Base-by-base conservation (phyloP, 2,888 invertebrate species). In the Ligdia adustata region DNA sequence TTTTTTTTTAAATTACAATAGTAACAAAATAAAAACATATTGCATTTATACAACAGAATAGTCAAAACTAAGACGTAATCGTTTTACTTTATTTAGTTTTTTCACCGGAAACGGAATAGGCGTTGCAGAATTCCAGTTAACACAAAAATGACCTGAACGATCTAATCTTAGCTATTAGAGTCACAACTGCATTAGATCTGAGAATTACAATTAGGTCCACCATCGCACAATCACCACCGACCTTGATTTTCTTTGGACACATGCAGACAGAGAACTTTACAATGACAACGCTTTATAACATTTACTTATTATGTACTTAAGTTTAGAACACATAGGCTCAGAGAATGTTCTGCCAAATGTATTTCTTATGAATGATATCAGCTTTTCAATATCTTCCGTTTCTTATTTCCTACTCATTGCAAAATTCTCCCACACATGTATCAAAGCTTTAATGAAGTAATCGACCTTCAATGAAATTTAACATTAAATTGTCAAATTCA, bases 191-290 rank as follows among this genome's bases (percentile, higher is more conserved):
- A 37, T 37, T 37, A 18, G 15, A 26, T 28, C n/a, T 7, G 26
- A 12, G 9, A 20, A 37, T 27, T 44, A 9, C n/a, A n/a, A n/a
- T n/a, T n/a, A n/a, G 27, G 38, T 15, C 13, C 37, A 40, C 31
- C 45, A 39, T 39, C 13, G 31, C 9, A 40, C 40, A 29, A 22
- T 40, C 26, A 28, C 38, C 9, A n/a, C 7, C 14, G 37, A 18
- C 41, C 47, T 47, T 41, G 47, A 37, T 47, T 47, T 37, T 37
- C 35, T 40, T 32, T 41, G 28, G 15, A 40, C 33, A 47, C 13
- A 29, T 33, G 16, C 12, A 29, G 9, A 20, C 5, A 31, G 15
- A 33, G 45, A 33, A 28, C n/a, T 39, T 38, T 14, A 45, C 31
- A 38, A 34, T 40, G 39, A 46, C 46, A 26, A 4, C 7, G 28